Evolutionary conservation across 2,888 invertebrate genomes (phyloP).

Genomic region (Drosophila ezoana): DNA sequence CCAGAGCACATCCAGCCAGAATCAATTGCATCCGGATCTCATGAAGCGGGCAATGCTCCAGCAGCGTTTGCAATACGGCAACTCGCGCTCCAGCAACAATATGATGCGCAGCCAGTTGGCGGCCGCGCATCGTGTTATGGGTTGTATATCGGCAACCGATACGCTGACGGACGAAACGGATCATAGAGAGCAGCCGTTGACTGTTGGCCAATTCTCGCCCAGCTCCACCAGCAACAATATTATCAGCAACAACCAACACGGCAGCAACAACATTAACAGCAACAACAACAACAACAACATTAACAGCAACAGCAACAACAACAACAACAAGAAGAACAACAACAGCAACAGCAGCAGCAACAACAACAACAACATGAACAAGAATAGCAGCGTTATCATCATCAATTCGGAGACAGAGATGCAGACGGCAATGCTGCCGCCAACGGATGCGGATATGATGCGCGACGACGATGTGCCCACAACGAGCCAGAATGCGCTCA

Average conservation of each 20-base stretch:
- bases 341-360: neutral
- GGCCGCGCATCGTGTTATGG: constrained; percentile 27
- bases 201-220: too few relatives aligned
- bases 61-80: constrained; percentile 63
- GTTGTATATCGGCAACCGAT: constrained; percentile 8
- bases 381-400: too few relatives aligned
- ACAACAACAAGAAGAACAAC: too few relatives aligned
- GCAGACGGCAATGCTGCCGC: constrained; percentile 29
- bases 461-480: constrained; percentile 37
- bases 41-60: constrained; percentile 52
- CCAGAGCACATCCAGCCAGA: neutral
- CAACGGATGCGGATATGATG: neutral
- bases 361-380: neutral
- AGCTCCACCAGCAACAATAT: constrained; percentile 1
- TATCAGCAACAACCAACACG: neutral
- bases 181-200: constrained; percentile 5
- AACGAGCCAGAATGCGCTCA: constrained; percentile 27
- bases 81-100: constrained; percentile 62
- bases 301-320: neutral
- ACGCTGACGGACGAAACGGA: constrained; percentile 1
- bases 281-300: neutral
- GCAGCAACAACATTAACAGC: neutral
- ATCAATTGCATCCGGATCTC: constrained; percentile 22
- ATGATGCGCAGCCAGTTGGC: constrained; percentile 43
- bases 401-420: constrained; percentile 37